Percentiles rank a stretch among this genome's conserved stretches.
phyloP scores from a whole-genome alignment of 2,113 vertebrate genomes.

The Ictalurus punctatus region DNA sequence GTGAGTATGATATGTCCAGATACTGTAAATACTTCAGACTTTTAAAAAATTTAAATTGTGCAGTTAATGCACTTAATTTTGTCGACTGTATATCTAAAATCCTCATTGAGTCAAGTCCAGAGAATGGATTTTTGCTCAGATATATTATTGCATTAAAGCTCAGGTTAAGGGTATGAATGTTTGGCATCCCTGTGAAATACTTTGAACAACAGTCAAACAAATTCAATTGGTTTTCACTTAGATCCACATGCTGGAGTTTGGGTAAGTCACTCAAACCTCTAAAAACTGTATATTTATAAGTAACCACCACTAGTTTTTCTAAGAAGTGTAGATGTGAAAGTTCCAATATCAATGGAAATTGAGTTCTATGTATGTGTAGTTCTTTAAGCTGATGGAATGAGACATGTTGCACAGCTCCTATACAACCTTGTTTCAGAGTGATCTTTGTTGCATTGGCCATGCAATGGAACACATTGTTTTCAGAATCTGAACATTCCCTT shows the following conservation, averaged over 20 bases:
- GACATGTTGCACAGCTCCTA: neutral
- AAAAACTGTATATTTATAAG: neutral
- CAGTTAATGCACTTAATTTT: slow-evolving; percentile 45
- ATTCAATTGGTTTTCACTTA: slow-evolving; percentile 69
- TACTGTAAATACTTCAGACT: slow-evolving; percentile 68
- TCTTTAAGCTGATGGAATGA: slow-evolving; percentile 56
- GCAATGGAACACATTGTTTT: slow-evolving; percentile 61
- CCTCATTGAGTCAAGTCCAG: slow-evolving; percentile 62
- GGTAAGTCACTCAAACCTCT: neutral
- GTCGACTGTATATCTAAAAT: slow-evolving; percentile 72
- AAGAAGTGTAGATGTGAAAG: slow-evolving; percentile 59
- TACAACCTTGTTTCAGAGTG: slow-evolving; percentile 42
- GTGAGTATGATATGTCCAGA: slow-evolving; percentile 76
- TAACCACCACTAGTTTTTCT: slow-evolving; percentile 66
- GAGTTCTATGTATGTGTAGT: slow-evolving; percentile 58
- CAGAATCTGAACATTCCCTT: accelerated
- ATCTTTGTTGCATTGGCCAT: slow-evolving; percentile 68
- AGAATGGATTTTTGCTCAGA: slow-evolving; percentile 49
- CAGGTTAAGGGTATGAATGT: slow-evolving; percentile 71
- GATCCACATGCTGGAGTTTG: slow-evolving; percentile 67
- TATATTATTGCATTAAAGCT: slow-evolving; percentile 71
- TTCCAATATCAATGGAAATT: slow-evolving; percentile 43
- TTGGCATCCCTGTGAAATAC: neutral
- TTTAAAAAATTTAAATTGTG: slow-evolving; percentile 63
- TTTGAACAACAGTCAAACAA: slow-evolving; percentile 55